Conservation (phyloP, 2,888 invertebrate genomes). For the Apodemia zela region DNA sequence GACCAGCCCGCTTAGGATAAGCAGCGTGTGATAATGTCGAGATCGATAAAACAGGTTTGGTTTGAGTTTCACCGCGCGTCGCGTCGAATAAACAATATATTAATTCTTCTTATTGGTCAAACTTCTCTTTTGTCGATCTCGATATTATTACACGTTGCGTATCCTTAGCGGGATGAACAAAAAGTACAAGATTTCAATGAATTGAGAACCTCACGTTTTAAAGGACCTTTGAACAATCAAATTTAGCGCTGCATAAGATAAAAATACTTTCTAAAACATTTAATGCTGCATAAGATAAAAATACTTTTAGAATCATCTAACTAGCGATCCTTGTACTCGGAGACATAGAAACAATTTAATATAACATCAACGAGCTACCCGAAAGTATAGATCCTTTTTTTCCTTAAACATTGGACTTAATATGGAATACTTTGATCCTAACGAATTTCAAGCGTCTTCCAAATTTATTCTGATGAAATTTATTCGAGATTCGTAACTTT, state of each 20-base stretch:
- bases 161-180: no score
- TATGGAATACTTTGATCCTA: conserved; percentile 7
- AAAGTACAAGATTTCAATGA: no score
- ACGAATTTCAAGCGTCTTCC: conserved; percentile 12
- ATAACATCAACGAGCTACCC: not conserved
- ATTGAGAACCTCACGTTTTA: not conserved
- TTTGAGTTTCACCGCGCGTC: no score
- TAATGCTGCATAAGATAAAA: conserved; percentile 1
- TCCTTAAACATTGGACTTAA: not conserved
- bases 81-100: no score
- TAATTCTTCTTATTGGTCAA: no score
- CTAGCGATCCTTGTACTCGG: not conserved
- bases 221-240: not conserved
- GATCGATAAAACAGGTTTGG: no score
- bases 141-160: no score
- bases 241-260: no score
- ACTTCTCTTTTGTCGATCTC: no score
- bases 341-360: not conserved
- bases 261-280: no score
- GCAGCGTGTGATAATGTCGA: no score
- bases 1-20: no score
- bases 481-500: conserved; percentile 11
- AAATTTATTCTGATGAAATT: conserved; percentile 10
- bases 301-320: not conserved
- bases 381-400: conserved; percentile 3